A percentile compares a stretch with the other conserved stretches of the same genome.
phyloP scores from a whole-genome alignment of 1,140 invertebrate genomes.

The Solen grandis region DNA sequence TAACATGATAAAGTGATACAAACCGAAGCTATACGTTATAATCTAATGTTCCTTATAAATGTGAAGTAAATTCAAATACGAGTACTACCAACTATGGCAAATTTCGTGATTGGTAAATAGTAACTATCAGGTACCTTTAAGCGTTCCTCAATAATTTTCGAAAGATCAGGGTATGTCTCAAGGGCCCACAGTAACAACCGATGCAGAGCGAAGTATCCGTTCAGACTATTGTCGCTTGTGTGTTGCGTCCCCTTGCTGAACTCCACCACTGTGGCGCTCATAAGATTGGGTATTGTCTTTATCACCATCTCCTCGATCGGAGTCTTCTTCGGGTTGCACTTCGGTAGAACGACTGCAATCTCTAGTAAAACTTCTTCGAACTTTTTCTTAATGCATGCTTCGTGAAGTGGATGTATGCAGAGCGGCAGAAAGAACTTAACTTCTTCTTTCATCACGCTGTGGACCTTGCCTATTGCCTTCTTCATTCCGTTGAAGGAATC shows the following conservation, averaged over 20 bases:
- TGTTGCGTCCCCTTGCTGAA: conserved; percentile 75
- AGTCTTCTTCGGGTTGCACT: conserved; percentile 66
- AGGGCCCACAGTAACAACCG: conserved; percentile 73
- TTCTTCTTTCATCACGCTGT: conserved; percentile 73
- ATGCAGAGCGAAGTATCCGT: conserved; percentile 73
- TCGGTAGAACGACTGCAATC: conserved; percentile 64
- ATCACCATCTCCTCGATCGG: conserved; percentile 69
- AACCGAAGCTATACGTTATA: too few species aligned
- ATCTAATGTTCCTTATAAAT: too few species aligned
- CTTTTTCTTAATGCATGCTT: conserved; percentile 60
- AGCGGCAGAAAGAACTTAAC: conserved; percentile 71
- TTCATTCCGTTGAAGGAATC: conserved; percentile 70
- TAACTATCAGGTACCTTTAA: too few species aligned
- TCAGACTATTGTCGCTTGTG: conserved; percentile 72
- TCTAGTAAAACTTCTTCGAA: conserved; percentile 67
- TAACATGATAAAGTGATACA: too few species aligned
- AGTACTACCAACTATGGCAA: too few species aligned
- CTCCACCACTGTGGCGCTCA: conserved; percentile 73
- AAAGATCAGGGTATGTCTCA: conserved; percentile 69
- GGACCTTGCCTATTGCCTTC: conserved; percentile 64
- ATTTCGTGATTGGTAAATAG: too few species aligned
- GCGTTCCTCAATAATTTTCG: conserved; percentile 59
- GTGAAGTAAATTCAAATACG: too few species aligned
- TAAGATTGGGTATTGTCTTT: conserved; percentile 72
- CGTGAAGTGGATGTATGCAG: conserved; percentile 71